phyloP scores from a whole-genome alignment of 2,888 invertebrate species.

The Pachydiplax longipennis region DNA sequence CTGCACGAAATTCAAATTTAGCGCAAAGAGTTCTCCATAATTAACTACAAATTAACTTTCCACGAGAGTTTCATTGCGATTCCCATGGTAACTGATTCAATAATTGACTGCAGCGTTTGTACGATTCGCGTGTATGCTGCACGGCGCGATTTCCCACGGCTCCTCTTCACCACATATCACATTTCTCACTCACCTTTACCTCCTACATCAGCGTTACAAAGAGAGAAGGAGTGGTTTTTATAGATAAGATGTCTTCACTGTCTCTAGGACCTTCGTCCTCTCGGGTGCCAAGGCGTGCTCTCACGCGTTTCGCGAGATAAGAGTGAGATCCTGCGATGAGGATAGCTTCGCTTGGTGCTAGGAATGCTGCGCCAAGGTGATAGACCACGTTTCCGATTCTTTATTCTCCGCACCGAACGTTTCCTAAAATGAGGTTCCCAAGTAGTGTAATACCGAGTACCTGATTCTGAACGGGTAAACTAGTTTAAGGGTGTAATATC shows the following conservation, averaged over 20 bases:
- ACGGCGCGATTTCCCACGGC: neutral
- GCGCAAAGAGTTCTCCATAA: no score
- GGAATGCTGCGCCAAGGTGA: neutral
- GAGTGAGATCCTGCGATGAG: neutral
- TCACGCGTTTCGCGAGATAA: neutral
- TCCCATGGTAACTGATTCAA: no score
- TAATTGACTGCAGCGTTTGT: no score
- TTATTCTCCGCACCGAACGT: neutral
- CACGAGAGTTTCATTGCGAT: no score
- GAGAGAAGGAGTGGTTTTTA: neutral
- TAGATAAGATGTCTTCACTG: neutral
- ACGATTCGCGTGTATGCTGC: neutral
- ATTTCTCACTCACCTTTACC: neutral
- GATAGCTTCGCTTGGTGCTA: neutral
- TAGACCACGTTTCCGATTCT: neutral
- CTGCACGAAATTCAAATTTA: no score
- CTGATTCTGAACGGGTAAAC: neutral
- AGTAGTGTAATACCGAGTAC: neutral
- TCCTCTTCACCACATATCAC: neutral
- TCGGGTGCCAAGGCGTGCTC: neutral
- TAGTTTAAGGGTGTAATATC: no score
- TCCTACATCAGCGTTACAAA: neutral
- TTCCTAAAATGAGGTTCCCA: neutral
- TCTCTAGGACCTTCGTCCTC: neutral
- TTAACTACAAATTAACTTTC: no score